phyloP scores from a whole-genome alignment of 2,113 vertebrate genomes.

The Etia nguti region DNA sequence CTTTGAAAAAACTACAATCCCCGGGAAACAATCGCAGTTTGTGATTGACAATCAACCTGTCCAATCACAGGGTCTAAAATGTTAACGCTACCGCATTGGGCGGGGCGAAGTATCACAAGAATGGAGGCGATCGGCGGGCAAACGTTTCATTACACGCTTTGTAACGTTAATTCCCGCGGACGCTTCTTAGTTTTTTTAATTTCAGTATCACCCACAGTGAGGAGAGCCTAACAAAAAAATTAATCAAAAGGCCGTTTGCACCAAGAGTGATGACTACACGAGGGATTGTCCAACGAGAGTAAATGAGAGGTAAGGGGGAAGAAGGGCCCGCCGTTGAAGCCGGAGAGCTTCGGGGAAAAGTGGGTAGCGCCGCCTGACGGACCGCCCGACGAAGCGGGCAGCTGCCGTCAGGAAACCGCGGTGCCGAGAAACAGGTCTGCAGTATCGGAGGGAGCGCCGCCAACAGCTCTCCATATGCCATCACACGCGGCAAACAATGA shows the following conservation, averaged over 20 bases:
- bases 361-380: slow-evolving; percentile 82
- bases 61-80: slow-evolving; percentile 50
- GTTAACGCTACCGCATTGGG: slow-evolving; percentile 47
- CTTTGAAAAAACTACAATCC: slow-evolving; percentile 42
- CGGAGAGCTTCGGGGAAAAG: slow-evolving; percentile 74
- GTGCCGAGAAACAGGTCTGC: slow-evolving; percentile 60
- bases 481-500: slow-evolving; percentile 43
- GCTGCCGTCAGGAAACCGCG: slow-evolving; percentile 67
- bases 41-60: slow-evolving; percentile 34
- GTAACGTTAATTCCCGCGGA: slow-evolving; percentile 2
- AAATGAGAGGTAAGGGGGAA: slow-evolving; percentile 65
- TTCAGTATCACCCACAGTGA: neutral
- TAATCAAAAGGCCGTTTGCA: neutral
- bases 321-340: slow-evolving; percentile 66
- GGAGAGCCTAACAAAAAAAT: neutral
- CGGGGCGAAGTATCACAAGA: slow-evolving; percentile 51
- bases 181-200: neutral
- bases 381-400: slow-evolving; percentile 69
- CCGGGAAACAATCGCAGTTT: neutral
- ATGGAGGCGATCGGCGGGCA: slow-evolving; percentile 55
- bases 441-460: slow-evolving; percentile 72
- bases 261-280: slow-evolving; percentile 20
- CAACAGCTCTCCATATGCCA: slow-evolving; percentile 72
- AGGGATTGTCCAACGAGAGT: slow-evolving; percentile 59
- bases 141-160: slow-evolving; percentile 59